Percentiles rank a stretch among this genome's conserved stretches.
phyloP scores from a whole-genome alignment of 1,140 invertebrate genomes.

The Leptopilina clavipes region DNA sequence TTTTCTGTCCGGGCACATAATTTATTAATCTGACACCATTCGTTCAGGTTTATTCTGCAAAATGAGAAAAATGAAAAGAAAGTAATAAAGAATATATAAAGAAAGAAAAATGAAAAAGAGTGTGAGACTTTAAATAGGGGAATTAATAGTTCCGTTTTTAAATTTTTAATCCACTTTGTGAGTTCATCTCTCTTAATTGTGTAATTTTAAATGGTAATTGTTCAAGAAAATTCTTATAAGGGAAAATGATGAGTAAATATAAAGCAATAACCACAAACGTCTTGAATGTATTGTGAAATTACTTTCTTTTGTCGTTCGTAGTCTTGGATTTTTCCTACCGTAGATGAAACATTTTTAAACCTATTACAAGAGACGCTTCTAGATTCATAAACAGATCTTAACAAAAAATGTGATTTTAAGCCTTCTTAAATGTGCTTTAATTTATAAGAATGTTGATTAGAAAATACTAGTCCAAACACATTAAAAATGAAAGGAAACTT shows the following conservation, averaged over 20 bases:
- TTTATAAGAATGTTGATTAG: no score
- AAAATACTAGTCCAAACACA: no score
- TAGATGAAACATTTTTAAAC: neutral
- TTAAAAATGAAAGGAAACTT: no score
- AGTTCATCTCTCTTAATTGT: constrained; percentile 9
- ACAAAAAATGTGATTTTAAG: neutral
- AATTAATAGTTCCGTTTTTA: constrained; percentile 1
- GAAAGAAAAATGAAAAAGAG: neutral
- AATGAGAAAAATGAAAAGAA: neutral
- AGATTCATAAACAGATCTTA: neutral
- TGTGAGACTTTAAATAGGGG: neutral
- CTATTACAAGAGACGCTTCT: neutral
- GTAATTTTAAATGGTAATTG: neutral
- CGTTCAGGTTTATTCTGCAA: neutral
- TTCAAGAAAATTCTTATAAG: neutral
- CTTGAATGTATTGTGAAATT: constrained; percentile 7
- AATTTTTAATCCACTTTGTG: constrained; percentile 5
- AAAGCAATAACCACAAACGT: constrained; percentile 1
- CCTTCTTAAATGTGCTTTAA: no score
- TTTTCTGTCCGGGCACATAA: neutral
- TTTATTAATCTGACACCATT: constrained; percentile 1
- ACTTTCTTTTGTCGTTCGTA: neutral
- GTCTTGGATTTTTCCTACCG: neutral
- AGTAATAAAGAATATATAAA: neutral
- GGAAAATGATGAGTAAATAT: neutral